phyloP scores from a whole-genome alignment of 2,888 invertebrate species.

The Drosophila melanosoma region DNA sequence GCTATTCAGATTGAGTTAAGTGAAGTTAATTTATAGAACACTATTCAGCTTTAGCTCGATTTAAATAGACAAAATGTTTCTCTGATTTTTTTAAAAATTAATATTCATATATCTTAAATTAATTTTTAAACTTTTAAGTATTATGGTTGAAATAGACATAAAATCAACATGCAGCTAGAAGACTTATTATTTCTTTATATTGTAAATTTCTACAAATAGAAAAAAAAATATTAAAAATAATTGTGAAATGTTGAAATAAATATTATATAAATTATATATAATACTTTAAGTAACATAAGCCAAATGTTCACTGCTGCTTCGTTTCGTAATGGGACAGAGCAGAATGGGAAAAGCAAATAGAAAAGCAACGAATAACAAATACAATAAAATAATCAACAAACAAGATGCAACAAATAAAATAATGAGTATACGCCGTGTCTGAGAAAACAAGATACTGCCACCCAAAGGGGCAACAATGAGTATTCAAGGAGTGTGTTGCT shows the following conservation, averaged over 20 bases:
- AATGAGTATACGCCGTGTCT: constrained; percentile 71
- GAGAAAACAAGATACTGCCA: constrained; percentile 34
- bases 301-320: background rate
- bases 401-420: constrained; percentile 64
- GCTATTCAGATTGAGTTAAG: background rate
- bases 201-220: too few relatives aligned
- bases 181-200: background rate
- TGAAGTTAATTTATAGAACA: background rate
- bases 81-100: background rate
- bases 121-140: background rate
- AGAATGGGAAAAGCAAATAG: constrained; percentile 35
- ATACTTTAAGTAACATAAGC: background rate
- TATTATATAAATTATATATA: background rate
- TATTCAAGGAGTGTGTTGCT: background rate
- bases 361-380: constrained; percentile 61
- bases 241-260: background rate
- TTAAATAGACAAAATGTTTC: background rate
- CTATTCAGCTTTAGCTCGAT: background rate
- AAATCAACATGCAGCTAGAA: background rate
- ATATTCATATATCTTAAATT: too few relatives aligned
- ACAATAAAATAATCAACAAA: constrained; percentile 72
- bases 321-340: constrained; percentile 22
- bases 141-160: background rate
- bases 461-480: constrained; percentile 1
- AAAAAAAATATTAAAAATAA: background rate